A percentile compares a stretch with the other conserved stretches of the same genome.
Conservation (phyloP, 2,888 invertebrate species). For the Apotomis betuletana region DNA sequence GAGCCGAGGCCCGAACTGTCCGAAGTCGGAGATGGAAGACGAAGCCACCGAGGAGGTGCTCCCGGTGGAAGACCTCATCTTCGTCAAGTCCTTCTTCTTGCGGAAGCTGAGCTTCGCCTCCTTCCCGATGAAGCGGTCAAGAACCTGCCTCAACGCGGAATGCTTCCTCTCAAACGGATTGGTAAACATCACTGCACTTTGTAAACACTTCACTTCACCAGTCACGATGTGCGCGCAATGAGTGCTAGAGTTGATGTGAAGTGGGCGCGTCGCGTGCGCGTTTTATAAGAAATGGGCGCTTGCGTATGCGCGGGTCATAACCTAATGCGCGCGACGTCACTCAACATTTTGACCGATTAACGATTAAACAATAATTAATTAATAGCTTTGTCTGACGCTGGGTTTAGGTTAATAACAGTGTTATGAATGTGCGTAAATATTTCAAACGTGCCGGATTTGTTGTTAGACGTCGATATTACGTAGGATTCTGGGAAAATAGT, state of each 20-base stretch:
- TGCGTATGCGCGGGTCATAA: constrained; percentile 60
- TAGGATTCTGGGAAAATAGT: not conserved
- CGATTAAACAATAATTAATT: constrained; percentile 14
- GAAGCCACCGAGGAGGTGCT: constrained; percentile 68
- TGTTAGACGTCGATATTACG: not conserved
- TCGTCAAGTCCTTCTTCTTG: constrained; percentile 63
- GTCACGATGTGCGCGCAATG: constrained; percentile 52
- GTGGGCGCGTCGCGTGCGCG: constrained; percentile 48
- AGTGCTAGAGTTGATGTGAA: constrained; percentile 54
- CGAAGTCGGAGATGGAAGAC: constrained; percentile 50
- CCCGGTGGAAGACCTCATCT: constrained; percentile 56
- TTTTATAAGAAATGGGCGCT: constrained; percentile 58
- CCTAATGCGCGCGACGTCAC: constrained; percentile 53
- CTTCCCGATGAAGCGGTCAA: constrained; percentile 85
- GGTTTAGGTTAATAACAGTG: not conserved
- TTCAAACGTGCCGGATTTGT: not conserved
- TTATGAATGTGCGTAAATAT: constrained; percentile 15
- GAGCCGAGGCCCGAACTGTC: constrained; percentile 20
- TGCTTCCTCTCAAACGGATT: constrained; percentile 88
- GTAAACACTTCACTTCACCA: constrained; percentile 43
- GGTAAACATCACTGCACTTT: constrained; percentile 78
- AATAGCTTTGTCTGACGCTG: constrained; percentile 15
- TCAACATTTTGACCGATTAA: constrained; percentile 33
- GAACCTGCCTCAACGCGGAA: constrained; percentile 85
- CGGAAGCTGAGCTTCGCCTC: constrained; percentile 72